These are phyloP conservation scores for Lasioglossum figueresi DNA, from an alignment of 2,888 invertebrate genomes.

Conservation along the genomic window DNA sequence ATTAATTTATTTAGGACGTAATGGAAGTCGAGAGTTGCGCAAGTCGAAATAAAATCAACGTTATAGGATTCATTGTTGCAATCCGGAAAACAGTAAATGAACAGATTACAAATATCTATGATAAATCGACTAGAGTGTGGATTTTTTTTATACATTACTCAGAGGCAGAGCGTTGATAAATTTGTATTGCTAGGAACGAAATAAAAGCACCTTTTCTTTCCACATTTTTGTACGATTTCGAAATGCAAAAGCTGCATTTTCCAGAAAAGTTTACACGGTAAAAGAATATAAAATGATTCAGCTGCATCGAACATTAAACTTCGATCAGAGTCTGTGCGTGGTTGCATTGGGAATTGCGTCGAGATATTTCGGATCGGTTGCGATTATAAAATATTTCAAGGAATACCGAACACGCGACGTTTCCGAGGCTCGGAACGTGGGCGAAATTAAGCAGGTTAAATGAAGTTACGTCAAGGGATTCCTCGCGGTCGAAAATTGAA, in stretches of 20 bases:
- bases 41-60: background rate
- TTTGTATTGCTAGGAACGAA: background rate
- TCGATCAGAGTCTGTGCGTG: background rate
- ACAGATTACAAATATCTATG: background rate
- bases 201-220: background rate
- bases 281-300: background rate
- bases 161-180: background rate
- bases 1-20: background rate
- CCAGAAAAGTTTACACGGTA: background rate
- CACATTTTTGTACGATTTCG: background rate
- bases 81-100: background rate
- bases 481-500: constrained; percentile 17
- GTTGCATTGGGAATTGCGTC: background rate
- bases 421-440: background rate
- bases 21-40: background rate
- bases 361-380: background rate
- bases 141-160: background rate
- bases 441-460: background rate
- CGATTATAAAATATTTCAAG: background rate
- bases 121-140: background rate
- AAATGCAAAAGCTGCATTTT: background rate
- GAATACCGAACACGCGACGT: background rate
- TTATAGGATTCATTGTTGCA: background rate
- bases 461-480: background rate
- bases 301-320: background rate